phyloP scores from a whole-genome alignment of 2,888 invertebrate species.

The Nymphalis c-album region DNA sequence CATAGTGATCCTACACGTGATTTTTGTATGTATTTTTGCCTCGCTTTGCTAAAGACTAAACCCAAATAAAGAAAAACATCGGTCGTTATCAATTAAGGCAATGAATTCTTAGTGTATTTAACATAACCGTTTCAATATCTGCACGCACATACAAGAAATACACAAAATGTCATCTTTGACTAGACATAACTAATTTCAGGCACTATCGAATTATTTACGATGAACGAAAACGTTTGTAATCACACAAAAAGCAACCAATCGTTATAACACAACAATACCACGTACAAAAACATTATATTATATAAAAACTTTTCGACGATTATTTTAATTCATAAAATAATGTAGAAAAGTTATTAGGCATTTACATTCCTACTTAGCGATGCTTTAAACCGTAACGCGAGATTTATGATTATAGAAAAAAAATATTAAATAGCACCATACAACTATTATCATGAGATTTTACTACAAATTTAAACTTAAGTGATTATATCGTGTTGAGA shows the following conservation, averaged over 20 bases:
- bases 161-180: conserved; percentile 25
- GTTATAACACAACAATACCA: conserved; percentile 15
- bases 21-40: too few species aligned
- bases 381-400: conserved; percentile 28
- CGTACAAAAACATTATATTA: conserved; percentile 9
- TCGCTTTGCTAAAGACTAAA: too few species aligned
- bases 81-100: too few species aligned
- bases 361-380: conserved; percentile 9
- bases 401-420: neutral
- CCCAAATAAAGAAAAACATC: too few species aligned
- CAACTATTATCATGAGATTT: neutral
- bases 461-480: too few species aligned
- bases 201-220: conserved; percentile 18
- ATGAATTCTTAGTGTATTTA: too few species aligned
- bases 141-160: conserved; percentile 12
- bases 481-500: too few species aligned
- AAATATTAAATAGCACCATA: conserved; percentile 21
- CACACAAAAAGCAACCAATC: conserved; percentile 24
- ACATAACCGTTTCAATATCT: neutral
- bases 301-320: conserved; percentile 23
- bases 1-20: too few species aligned
- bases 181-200: conserved; percentile 28
- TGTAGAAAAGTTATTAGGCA: conserved; percentile 39
- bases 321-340: conserved; percentile 37
- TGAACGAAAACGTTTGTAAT: neutral